Conservation (phyloP, 1,140 invertebrate species). For the Copidosoma floridanum region DNA sequence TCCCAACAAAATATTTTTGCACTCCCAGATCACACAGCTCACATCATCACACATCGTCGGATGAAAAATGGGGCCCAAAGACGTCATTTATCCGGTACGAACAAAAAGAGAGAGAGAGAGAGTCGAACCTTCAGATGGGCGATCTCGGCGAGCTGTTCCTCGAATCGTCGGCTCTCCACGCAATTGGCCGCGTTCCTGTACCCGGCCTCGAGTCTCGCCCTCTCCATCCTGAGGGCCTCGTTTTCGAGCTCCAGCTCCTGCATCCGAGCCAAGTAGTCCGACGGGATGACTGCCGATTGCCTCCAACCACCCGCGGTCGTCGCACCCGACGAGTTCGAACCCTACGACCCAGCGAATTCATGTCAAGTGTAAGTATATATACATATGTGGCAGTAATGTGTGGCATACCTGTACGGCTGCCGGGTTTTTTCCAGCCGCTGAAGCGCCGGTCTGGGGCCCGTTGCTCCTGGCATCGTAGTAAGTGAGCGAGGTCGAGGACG, state of each 20-base stretch:
- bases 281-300: slow-evolving; percentile 30
- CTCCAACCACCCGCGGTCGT: slow-evolving; percentile 32
- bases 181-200: slow-evolving; percentile 35
- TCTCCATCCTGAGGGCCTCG: slow-evolving; percentile 45
- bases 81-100: too few relatives aligned
- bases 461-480: slow-evolving; percentile 16
- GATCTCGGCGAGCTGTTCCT: slow-evolving; percentile 43
- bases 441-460: slow-evolving; percentile 18
- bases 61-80: too few relatives aligned
- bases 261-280: slow-evolving; percentile 40
- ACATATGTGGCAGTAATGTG: too few relatives aligned
- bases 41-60: too few relatives aligned
- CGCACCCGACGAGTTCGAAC: slow-evolving; percentile 37
- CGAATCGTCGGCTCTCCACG: slow-evolving; percentile 37
- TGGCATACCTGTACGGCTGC: slow-evolving; percentile 10
- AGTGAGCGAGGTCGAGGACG: slow-evolving; percentile 9
- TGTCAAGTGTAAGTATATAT: too few relatives aligned
- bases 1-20: too few relatives aligned
- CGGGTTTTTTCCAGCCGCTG: neutral
- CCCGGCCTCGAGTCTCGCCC: slow-evolving; percentile 38
- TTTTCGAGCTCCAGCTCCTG: slow-evolving; percentile 50
- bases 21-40: too few relatives aligned
- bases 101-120: neutral
- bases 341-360: too few relatives aligned
- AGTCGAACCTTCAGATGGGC: slow-evolving; percentile 44